These are phyloP conservation scores for Rhabdophis nuchalis DNA, from an alignment of 2,797 vertebrate genomes.

Conservation along the genomic window DNA sequence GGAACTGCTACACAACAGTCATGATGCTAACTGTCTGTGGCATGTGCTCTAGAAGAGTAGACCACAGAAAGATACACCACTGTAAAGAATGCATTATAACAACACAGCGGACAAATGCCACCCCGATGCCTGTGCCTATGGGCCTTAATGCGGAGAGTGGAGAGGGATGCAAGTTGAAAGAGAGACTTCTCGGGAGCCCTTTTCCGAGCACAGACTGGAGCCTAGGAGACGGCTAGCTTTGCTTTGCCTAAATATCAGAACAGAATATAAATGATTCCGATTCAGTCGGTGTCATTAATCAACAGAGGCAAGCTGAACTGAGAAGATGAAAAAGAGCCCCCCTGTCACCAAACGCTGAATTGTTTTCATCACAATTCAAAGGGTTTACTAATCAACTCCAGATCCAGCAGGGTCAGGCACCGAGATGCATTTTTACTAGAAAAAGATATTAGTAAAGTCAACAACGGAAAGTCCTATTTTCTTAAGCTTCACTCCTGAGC, in stretches of 20 bases:
- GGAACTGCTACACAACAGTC: neutral
- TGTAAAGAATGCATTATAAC: neutral
- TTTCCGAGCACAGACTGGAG: slow-evolving; percentile 26
- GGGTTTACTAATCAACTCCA: neutral
- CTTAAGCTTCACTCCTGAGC: neutral
- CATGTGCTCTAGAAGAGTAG: neutral
- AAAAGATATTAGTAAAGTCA: neutral
- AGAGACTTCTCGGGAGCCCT: slow-evolving; percentile 23
- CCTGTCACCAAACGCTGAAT: neutral
- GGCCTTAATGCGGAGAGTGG: neutral
- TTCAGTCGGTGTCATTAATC: neutral
- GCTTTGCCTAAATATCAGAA: neutral
- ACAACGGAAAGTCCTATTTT: neutral
- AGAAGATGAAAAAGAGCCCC: neutral
- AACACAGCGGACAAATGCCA: no score
- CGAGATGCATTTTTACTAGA: slow-evolving; percentile 1
- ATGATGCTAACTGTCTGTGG: neutral
- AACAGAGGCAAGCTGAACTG: neutral
- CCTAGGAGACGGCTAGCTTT: slow-evolving; percentile 11
- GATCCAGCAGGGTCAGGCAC: neutral
- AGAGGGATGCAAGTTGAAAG: slow-evolving; percentile 32
- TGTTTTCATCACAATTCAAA: neutral
- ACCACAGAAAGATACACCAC: neutral
- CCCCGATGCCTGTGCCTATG: neutral
- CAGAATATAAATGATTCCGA: neutral